A percentile compares a stretch with the other conserved stretches of the same genome.
Evolutionary conservation across 2,113 vertebrate species (phyloP).

Genomic region (Melanocharis versteri): DNA sequence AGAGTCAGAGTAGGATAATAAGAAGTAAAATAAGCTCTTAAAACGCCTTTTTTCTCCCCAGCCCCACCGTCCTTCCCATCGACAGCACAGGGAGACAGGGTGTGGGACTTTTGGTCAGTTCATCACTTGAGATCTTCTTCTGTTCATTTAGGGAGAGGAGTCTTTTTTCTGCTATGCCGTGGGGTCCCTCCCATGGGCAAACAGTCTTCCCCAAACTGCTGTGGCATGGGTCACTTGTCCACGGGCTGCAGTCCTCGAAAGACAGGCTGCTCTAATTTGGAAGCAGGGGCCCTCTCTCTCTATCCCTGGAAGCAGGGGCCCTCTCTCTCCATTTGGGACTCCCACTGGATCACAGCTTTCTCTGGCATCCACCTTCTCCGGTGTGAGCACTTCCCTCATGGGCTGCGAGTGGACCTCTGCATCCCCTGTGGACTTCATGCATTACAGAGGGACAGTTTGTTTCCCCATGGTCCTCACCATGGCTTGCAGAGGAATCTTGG

Average conservation of each 20-base stretch:
- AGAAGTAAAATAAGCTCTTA: neutral
- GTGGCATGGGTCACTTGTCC: too few relatives aligned
- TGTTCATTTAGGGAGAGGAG: neutral
- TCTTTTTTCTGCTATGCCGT: neutral
- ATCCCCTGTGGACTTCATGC: accelerated
- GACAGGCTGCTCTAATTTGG: neutral
- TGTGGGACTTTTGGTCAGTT: neutral
- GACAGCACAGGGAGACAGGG: neutral
- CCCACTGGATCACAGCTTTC: neutral
- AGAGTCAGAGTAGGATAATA: neutral
- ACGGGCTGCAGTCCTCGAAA: neutral
- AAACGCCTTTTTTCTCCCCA: neutral
- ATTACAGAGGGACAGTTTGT: neutral
- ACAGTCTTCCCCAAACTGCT: neutral
- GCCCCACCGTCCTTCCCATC: neutral
- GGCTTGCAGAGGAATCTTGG: neutral
- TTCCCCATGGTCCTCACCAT: neutral
- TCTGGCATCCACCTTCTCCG: accelerated
- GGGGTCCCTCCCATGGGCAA: neutral
- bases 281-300: neutral
- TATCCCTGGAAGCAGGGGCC: neutral
- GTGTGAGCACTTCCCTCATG: accelerated
- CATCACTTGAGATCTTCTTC: neutral
- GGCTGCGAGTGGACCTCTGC: neutral
- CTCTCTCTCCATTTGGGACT: too few relatives aligned